These are phyloP conservation scores for Nematolebias whitei DNA, from an alignment of 2,113 vertebrate species.

Conservation along the genomic window DNA sequence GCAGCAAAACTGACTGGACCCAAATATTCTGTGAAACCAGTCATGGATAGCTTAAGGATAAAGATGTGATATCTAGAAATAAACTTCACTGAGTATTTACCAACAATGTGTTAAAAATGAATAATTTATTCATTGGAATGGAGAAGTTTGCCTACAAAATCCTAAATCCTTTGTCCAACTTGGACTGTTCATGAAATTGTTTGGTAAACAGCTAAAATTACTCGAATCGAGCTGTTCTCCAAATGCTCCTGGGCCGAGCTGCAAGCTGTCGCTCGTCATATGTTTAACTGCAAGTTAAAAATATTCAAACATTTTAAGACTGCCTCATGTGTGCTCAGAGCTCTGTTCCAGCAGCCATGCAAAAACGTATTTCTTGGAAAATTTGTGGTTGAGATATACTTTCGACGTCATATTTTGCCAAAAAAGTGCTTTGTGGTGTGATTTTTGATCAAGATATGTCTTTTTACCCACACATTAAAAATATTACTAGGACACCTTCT, in stretches of 20 bases:
- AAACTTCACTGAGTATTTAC: no score
- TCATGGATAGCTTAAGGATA: no score
- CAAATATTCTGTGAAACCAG: no score
- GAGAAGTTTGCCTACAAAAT: no score
- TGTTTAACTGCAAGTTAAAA: constrained; percentile 1
- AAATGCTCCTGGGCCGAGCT: neutral
- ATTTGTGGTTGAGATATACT: neutral
- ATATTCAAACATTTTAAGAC: neutral
- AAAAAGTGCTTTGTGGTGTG: no score
- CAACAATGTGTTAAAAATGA: neutral
- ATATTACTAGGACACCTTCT: no score
- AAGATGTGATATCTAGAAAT: no score
- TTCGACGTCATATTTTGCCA: no score
- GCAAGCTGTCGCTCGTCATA: neutral
- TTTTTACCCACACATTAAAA: no score
- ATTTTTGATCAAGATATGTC: no score
- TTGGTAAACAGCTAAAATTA: neutral
- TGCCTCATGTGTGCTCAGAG: neutral
- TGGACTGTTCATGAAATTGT: neutral
- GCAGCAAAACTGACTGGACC: neutral
- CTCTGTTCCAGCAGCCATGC: constrained; percentile 7
- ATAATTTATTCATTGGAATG: no score
- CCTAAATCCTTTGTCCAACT: neutral
- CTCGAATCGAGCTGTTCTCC: neutral
- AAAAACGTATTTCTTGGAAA: neutral